These are phyloP conservation scores for Cynopterus sphinx DNA, from an alignment of 2,797 vertebrate species.

Conservation along the genomic window DNA sequence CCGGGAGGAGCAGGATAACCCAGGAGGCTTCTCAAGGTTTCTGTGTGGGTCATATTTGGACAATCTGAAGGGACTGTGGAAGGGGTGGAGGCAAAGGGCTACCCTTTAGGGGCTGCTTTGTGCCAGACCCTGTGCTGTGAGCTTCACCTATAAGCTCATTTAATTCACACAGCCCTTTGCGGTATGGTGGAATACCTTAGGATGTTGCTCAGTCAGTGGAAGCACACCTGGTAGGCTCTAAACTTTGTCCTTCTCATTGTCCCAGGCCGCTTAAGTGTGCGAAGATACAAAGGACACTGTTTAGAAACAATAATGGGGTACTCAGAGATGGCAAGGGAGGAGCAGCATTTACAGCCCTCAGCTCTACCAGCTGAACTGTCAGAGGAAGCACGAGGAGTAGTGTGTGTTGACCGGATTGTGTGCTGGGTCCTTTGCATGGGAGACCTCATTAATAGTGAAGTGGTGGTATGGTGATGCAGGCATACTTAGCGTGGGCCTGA, in stretches of 20 bases:
- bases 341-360: conserved; percentile 67
- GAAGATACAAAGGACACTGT: neutral
- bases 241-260: neutral
- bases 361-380: conserved; percentile 86
- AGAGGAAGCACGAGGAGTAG: conserved; percentile 73
- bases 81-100: neutral
- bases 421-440: neutral
- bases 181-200: neutral
- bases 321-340: neutral
- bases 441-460: neutral
- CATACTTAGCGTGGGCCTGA: neutral
- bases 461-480: neutral
- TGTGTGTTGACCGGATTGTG: neutral
- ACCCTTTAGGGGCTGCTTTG: too few relatives aligned
- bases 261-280: neutral
- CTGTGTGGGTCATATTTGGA: neutral
- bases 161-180: neutral
- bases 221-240: neutral
- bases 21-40: neutral
- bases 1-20: neutral
- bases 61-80: neutral
- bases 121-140: neutral
- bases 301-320: neutral
- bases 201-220: neutral
- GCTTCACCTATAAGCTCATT: neutral